Base-by-base conservation (phyloP, 1,140 invertebrate genomes). In the Plodia interpunctella region DNA sequence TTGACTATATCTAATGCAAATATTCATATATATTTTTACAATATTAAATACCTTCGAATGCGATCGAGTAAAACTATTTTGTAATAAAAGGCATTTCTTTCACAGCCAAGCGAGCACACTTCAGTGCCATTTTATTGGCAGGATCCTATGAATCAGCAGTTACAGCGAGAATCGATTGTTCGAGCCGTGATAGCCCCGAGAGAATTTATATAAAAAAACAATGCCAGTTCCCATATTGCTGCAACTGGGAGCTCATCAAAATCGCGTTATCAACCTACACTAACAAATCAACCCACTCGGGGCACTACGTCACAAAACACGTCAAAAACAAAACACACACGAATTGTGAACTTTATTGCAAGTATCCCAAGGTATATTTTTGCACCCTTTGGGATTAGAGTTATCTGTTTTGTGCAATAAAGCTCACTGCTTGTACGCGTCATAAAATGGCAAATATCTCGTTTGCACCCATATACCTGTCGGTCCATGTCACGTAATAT, bases 261-360 rank as follows among this genome's bases (percentile, higher is more conserved):
- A 65, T 69, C 66, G 60, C 64, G 70, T 72, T 72, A 72, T 69
- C 70, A 65, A 59, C 54, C 54, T 58, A 63, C 63, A 64, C 69
- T 62, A 61, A 67, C 63, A 70, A 70, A 70, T 63, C 59, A 61
- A 60, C 51, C 30, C 53, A 20, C 51, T 52, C 21, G 35, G 61
- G 18, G 32, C 28, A 19, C 55, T 38, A 4, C 17, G 20, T 6
- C 51, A 20, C 35, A 20, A 44, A 32, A 17, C 15, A 17, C 15
- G 38, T n/a, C 38, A 10, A 44, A 44, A 10, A 44, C 38, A 44
- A 44, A 44, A 44, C 15, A 44, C 15, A 9, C 4, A 9, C 38
- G 13, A 15, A 44, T 3, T 44, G 13, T 15, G n/a, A 60, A 55
- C 54, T 44, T 57, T 57, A 57, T 57, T 49, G 8, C 55, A 20